These are phyloP conservation scores for Cacoxenus indagator DNA, from an alignment of 2,888 invertebrate genomes.

Conservation along the genomic window DNA sequence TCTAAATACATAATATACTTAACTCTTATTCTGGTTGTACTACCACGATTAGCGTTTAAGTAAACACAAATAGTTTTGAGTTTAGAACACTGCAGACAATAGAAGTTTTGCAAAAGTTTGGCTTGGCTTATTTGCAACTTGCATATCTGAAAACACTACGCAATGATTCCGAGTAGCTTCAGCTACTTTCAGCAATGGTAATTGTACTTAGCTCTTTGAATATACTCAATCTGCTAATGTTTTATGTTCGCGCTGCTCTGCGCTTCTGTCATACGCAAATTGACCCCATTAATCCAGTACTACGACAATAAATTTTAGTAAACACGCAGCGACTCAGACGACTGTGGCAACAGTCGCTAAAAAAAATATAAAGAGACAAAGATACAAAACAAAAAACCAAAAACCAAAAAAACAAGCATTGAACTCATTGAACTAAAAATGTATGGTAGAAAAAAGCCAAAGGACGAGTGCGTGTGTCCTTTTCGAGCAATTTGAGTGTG, in stretches of 20 bases:
- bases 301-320: conserved; percentile 25
- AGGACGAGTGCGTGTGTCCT: background rate
- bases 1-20: background rate
- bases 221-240: conserved; percentile 10
- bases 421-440: conserved; percentile 23
- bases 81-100: background rate
- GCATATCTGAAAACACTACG: background rate
- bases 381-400: conserved; percentile 1
- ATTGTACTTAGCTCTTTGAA: background rate
- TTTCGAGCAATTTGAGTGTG: conserved; percentile 1
- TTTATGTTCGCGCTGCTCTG: background rate
- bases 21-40: background rate
- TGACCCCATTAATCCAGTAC: conserved; percentile 61
- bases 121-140: background rate
- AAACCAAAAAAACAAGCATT: background rate
- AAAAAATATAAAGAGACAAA: conserved; percentile 27
- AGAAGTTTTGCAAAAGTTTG: background rate
- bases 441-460: background rate
- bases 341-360: background rate
- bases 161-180: background rate
- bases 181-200: background rate
- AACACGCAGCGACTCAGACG: background rate
- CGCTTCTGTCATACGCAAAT: conserved; percentile 59
- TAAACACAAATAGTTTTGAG: background rate
- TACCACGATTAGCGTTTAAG: background rate